Evolutionary conservation across 2,888 invertebrate genomes (phyloP).

Genomic region (Villa cingulata): DNA sequence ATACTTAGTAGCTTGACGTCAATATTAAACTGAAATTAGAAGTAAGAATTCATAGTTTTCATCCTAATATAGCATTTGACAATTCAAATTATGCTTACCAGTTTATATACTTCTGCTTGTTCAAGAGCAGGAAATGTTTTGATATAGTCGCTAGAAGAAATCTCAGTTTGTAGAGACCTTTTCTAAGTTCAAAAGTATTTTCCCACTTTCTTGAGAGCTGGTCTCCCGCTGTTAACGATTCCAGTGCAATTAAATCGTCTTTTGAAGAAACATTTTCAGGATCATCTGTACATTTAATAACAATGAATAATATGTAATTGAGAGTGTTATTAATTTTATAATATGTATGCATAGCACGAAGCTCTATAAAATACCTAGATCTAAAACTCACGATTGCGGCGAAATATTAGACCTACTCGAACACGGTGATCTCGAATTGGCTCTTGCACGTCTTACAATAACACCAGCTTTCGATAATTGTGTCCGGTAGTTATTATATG

Average conservation of each 20-base stretch:
- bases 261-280: no score
- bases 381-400: no score
- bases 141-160: not conserved
- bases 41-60: not conserved
- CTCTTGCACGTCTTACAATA: not conserved
- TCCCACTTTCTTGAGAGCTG: not conserved
- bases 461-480: not conserved
- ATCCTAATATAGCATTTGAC: no score
- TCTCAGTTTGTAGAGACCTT: not conserved
- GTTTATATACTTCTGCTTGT: not conserved
- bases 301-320: no score
- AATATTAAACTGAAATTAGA: not conserved
- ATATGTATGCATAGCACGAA: no score
- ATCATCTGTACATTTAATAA: no score
- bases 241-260: no score
- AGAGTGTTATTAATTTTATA: no score
- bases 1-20: not conserved
- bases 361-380: no score
- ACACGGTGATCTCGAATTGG: not conserved
- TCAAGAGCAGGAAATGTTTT: not conserved
- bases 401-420: not conserved
- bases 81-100: not conserved
- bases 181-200: not conserved
- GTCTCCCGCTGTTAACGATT: not conserved
- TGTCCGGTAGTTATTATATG: not conserved